These are phyloP conservation scores for Chironomus tentans DNA, from an alignment of 2,888 invertebrate species.

Conservation along the genomic window DNA sequence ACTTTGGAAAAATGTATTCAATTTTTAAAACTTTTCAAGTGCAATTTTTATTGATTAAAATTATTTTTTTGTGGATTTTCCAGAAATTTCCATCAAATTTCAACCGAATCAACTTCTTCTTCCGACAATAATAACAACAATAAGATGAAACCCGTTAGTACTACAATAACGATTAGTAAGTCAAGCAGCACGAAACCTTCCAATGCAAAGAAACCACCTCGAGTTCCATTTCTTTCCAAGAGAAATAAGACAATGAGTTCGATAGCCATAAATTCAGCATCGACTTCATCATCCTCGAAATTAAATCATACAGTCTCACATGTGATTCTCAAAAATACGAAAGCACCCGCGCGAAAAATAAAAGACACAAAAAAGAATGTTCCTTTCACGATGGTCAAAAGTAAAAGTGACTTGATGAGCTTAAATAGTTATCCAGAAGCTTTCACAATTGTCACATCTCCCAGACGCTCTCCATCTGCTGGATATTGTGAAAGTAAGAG, in stretches of 20 bases:
- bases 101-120: conserved; percentile 9
- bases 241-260: not conserved
- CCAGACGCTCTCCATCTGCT: conserved; percentile 2
- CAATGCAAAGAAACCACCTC: not conserved
- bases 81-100: conserved; percentile 4
- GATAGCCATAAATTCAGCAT: not conserved
- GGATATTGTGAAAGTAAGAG: conserved; percentile 3
- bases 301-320: conserved; percentile 4
- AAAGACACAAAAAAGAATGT: not conserved
- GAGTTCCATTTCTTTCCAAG: not conserved
- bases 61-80: not conserved
- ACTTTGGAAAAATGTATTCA: no score
- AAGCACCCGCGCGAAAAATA: not conserved
- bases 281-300: conserved; percentile 12
- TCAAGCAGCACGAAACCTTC: no score
- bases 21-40: not conserved
- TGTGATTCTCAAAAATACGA: not conserved
- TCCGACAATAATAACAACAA: conserved; percentile 3
- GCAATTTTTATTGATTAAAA: not conserved
- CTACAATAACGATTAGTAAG: no score
- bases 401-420: conserved; percentile 6
- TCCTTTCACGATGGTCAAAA: conserved; percentile 9
- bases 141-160: no score
- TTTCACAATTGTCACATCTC: conserved; percentile 9
- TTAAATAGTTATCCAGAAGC: conserved; percentile 18